A percentile compares a stretch with the other conserved stretches of the same genome.
phyloP scores from a whole-genome alignment of 2,888 invertebrate genomes.

The Seira musarum region DNA sequence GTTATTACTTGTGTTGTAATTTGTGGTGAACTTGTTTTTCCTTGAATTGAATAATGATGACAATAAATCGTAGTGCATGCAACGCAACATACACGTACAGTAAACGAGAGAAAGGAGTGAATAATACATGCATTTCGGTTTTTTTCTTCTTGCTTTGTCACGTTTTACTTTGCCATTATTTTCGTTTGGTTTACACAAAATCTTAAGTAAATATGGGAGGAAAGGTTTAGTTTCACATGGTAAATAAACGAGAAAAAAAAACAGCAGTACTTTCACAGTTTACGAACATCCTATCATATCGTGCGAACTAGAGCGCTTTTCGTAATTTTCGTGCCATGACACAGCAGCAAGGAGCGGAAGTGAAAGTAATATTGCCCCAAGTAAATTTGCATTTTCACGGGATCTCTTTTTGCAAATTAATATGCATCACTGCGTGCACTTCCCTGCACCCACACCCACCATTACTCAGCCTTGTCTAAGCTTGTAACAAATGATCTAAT shows the following conservation, averaged over 20 bases:
- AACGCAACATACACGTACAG: too few species aligned
- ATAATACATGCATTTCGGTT: too few species aligned
- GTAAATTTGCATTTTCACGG: neutral
- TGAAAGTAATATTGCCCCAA: neutral
- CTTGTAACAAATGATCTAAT: neutral
- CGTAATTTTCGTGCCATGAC: too few species aligned
- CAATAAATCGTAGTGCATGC: neutral
- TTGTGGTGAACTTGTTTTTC: conserved; percentile 39
- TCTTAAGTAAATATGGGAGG: neutral
- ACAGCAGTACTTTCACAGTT: too few species aligned
- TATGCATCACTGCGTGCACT: neutral
- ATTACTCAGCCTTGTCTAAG: neutral
- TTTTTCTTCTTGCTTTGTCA: neutral
- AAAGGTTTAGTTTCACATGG: too few species aligned
- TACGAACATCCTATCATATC: too few species aligned
- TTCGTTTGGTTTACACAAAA: neutral
- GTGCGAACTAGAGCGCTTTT: too few species aligned
- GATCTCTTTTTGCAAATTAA: neutral
- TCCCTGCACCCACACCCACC: neutral
- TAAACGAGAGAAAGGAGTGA: too few species aligned
- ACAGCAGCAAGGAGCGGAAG: neutral
- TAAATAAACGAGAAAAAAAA: too few species aligned
- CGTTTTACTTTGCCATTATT: neutral
- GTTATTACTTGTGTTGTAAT: conserved; percentile 22
- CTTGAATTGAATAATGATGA: conserved; percentile 28